Base-by-base conservation (phyloP, 1,140 invertebrate genomes). In the Drosophila pectinifera region DNA sequence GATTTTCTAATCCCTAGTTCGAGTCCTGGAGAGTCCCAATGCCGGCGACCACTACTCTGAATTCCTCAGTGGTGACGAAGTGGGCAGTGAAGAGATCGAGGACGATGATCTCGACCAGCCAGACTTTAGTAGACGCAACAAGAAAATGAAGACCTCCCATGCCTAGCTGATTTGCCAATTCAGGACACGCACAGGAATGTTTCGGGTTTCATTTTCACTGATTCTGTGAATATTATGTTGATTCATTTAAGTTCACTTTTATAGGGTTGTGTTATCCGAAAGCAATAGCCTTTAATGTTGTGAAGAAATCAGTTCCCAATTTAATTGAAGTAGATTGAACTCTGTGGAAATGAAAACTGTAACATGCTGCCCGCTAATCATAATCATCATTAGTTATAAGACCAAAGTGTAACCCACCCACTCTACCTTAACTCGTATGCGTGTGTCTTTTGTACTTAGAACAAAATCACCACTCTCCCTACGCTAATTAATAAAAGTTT, bases 131-230 rank as follows among this genome's bases (percentile, higher is more conserved):
- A 79, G 88, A n/a, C 82, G 91, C 14, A 91, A 73, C 63, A 92
- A 92, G 80, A 92, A 92, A 57, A 75, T 92, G 75, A 92, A 92
- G 34, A 91, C 91, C n/a, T 92, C 85, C 77, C 90, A 91, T 39
- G 65, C 83, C 64, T 91, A 91, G 90, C 51, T 24, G 42, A 16
- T 31, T 39, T 11, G 18, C 16, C 10, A 22, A 16, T 34, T 14
- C 11, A 38, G 20, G 11, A 10, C 7, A 57, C 36, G 16, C 18
- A 11, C 14, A 39, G 36, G 36, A 26, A 20, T 16, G 59, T 54
- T 46, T 2, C 39, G 24, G 46, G 5, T 73, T 65, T 49, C 24
- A 14, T 39, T 64, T 68, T 68, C 59, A 39, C 24, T 18, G 16
- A 55, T 34, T 43, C 34, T 43, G 8, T 31, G 28, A 51, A 69